Base-by-base conservation (phyloP, 1,140 invertebrate genomes). In the Goniozus legneri region DNA sequence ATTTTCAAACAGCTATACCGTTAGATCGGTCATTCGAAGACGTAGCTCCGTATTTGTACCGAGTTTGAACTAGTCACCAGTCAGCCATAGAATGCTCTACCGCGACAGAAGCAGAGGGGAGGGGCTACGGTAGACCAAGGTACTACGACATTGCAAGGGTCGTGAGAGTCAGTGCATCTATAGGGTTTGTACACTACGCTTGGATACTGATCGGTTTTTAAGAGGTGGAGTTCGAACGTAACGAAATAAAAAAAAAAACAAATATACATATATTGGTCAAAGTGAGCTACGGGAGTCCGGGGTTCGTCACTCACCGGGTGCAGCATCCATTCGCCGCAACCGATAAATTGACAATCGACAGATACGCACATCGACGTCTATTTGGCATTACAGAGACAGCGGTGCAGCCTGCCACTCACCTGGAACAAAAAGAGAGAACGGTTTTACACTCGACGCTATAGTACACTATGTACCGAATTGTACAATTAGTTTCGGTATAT, bases 371-470 rank as follows among this genome's bases (percentile, higher is more conserved):
- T 74, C 70, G 70, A 74, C 57, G 72, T 67, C 71, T 76, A 75
- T 76, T 76, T 76, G 74, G 74, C 73, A 76, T 76, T 75, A 74
- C 67, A 72, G 63, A 71, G 66, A 73, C 68, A 64, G 67, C 65
- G 67, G 61, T 72, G 72, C 71, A 67, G 66, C 63, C 67, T 69
- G 69, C 71, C 65, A 76, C 74, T 76, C 73, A 76, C 74, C 74
- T 76, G 64, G 48, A 70, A 72, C 71, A 73, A 47, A 69, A 57
- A 67, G 59, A 31, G 48, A 39, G 52, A 54, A 6, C 8, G 14
- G 7, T 36, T 13, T 3, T 7, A 2, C n/a, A 16, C 1, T 10
- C 7, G 14, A n/a, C n/a, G n/a, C n/a, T n/a, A n/a, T n/a, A n/a
- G n/a, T n/a, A n/a, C n/a, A n/a, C n/a, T n/a, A n/a, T n/a, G n/a